A percentile compares a stretch with the other conserved stretches of the same genome.
Evolutionary conservation across 2,888 invertebrate genomes (phyloP).

Genomic region (Brachynemurus nebulosus): DNA sequence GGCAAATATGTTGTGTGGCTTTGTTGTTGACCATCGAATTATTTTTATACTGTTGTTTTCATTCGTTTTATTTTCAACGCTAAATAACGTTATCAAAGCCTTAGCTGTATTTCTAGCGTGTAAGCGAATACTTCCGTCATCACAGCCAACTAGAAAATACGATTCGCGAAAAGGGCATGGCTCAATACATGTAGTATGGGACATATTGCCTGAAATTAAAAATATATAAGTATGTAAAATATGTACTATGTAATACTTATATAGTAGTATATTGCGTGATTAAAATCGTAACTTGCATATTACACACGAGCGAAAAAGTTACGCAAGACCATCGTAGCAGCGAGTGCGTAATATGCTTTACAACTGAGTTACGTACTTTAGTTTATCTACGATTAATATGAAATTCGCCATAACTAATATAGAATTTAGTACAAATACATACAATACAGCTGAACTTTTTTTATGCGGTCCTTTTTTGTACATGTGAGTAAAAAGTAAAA

Average conservation of each 20-base stretch:
- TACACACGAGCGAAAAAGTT: too few species aligned
- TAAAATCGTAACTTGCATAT: neutral
- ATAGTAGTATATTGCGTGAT: neutral
- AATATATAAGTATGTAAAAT: neutral
- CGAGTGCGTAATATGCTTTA: too few species aligned
- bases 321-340: too few species aligned
- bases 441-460: too few species aligned
- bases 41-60: conserved; percentile 25
- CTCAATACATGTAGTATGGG: conserved; percentile 33
- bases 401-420: neutral
- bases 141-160: conserved; percentile 36
- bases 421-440: neutral
- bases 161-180: conserved; percentile 34
- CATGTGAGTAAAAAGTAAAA: too few species aligned
- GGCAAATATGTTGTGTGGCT: conserved; percentile 36
- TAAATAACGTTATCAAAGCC: conserved; percentile 29
- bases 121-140: conserved; percentile 36
- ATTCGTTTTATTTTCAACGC: conserved; percentile 25
- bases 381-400: too few species aligned
- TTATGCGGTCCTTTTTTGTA: too few species aligned
- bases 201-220: conserved; percentile 22
- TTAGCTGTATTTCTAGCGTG: conserved; percentile 31
- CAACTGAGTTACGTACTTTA: too few species aligned
- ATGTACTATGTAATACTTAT: neutral
- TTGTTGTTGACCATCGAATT: conserved; percentile 38